A percentile compares a stretch with the other conserved stretches of the same genome.
These are phyloP conservation scores for Sitophilus oryzae DNA, from an alignment of 1,140 invertebrate genomes.

Conservation along the genomic window DNA sequence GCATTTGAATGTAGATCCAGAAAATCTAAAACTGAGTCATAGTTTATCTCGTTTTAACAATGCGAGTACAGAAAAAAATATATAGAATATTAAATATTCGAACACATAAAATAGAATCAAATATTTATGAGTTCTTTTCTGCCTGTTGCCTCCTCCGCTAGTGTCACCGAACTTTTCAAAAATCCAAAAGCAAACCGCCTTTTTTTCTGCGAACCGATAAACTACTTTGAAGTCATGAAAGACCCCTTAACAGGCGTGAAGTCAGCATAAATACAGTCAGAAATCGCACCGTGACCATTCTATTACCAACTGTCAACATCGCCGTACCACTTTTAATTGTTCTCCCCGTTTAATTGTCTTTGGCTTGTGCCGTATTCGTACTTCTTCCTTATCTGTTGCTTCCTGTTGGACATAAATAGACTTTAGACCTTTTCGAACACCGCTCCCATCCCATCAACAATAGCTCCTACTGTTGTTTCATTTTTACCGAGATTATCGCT, in stretches of 20 bases:
- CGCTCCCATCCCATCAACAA: background rate
- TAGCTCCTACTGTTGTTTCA: background rate
- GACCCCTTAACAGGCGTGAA: slow-evolving; percentile 8
- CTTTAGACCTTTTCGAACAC: no score
- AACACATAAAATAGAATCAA: no score
- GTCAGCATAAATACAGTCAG: background rate
- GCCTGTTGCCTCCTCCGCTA: no score
- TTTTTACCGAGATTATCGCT: slow-evolving; percentile 2
- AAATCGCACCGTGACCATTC: slow-evolving; percentile 4
- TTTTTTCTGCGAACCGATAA: slow-evolving; percentile 10
- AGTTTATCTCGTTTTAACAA: no score
- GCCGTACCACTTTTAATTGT: slow-evolving; percentile 11
- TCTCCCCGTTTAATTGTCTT: background rate
- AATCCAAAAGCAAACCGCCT: slow-evolving; percentile 5
- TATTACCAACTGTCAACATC: no score
- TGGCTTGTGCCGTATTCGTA: slow-evolving; percentile 9
- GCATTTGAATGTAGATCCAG: no score
- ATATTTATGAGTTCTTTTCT: no score
- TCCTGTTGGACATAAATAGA: slow-evolving; percentile 14
- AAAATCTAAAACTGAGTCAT: no score
- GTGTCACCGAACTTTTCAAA: background rate
- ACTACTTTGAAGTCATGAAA: slow-evolving; percentile 7
- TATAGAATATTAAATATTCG: no score
- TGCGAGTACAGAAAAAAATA: no score
- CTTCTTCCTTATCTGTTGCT: slow-evolving; percentile 10